A percentile compares a stretch with the other conserved stretches of the same genome.
These are phyloP conservation scores for Tubulanus polymorphus DNA, from an alignment of 2,888 invertebrate genomes.

Conservation along the genomic window DNA sequence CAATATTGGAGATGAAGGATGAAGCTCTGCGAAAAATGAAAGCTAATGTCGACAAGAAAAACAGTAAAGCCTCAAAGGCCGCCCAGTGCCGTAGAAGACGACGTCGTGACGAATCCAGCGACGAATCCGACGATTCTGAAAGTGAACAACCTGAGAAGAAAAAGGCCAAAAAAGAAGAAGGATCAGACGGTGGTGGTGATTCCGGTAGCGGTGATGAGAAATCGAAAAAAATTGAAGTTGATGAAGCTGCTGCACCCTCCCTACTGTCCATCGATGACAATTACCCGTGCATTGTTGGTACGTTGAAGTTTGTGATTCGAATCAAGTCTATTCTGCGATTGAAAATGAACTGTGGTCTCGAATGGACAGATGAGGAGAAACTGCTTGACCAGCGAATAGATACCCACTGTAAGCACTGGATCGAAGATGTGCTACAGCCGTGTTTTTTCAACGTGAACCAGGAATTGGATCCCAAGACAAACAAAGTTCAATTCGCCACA, in stretches of 20 bases:
- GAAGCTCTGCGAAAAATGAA: background rate
- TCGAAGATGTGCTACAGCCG: background rate
- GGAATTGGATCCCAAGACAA: background rate
- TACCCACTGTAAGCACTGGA: background rate
- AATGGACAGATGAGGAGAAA: background rate
- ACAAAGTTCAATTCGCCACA: background rate
- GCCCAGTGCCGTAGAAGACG: background rate
- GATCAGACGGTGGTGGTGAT: background rate
- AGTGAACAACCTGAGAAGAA: background rate
- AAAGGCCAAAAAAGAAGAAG: background rate
- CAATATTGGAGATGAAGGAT: background rate
- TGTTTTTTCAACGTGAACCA: background rate
- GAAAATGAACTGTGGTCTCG: background rate
- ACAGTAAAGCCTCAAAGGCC: background rate
- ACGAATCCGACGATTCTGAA: background rate
- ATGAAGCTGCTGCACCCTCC: background rate
- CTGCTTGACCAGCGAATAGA: background rate
- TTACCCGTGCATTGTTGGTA: background rate
- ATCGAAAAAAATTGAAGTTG: constrained; percentile 1
- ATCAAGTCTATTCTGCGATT: background rate
- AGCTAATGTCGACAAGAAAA: background rate
- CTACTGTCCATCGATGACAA: background rate
- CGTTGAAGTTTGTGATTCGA: background rate
- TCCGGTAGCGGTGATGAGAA: background rate
- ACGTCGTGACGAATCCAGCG: background rate